Evolutionary conservation across 92 coral and sea anemone species (phyloP).

Genomic region (Actinostola sp.): DNA sequence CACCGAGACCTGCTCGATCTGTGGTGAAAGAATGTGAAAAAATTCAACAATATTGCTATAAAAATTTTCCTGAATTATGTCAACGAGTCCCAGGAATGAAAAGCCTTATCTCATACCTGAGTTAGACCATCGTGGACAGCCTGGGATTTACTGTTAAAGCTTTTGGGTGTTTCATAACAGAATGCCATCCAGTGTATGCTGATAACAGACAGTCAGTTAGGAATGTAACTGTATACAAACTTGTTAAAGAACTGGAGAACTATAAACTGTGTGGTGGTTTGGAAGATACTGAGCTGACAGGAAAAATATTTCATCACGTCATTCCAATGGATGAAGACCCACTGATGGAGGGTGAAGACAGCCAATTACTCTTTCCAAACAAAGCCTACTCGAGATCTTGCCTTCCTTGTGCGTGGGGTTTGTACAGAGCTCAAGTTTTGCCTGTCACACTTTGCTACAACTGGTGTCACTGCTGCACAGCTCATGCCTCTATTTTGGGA

Average conservation of each 20-base stretch:
- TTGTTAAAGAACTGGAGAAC: slow-evolving; percentile 42
- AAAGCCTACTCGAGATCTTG: slow-evolving; percentile 33
- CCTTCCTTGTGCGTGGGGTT: not conserved
- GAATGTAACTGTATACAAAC: slow-evolving; percentile 45
- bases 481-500: slow-evolving; percentile 65
- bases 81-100: slow-evolving; percentile 35
- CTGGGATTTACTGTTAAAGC: slow-evolving; percentile 63
- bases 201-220: slow-evolving; percentile 30
- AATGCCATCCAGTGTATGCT: slow-evolving; percentile 51
- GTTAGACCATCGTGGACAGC: slow-evolving; percentile 59
- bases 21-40: slow-evolving; percentile 41
- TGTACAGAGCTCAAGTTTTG: slow-evolving; percentile 64
- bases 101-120: too few relatives aligned
- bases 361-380: slow-evolving; percentile 61
- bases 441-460: slow-evolving; percentile 69
- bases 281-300: slow-evolving; percentile 17
- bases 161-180: slow-evolving; percentile 48
- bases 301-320: slow-evolving; percentile 62
- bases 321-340: slow-evolving; percentile 51
- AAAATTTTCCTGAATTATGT: slow-evolving; percentile 54
- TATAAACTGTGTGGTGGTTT: slow-evolving; percentile 48
- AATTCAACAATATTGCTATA: slow-evolving; percentile 33
- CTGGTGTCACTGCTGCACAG: slow-evolving; percentile 62
- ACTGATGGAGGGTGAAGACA: slow-evolving; percentile 20
- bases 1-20: slow-evolving; percentile 49